Evolutionary conservation across 2,888 invertebrate genomes (phyloP).

Genomic region (Tetanocera ferruginea): DNA sequence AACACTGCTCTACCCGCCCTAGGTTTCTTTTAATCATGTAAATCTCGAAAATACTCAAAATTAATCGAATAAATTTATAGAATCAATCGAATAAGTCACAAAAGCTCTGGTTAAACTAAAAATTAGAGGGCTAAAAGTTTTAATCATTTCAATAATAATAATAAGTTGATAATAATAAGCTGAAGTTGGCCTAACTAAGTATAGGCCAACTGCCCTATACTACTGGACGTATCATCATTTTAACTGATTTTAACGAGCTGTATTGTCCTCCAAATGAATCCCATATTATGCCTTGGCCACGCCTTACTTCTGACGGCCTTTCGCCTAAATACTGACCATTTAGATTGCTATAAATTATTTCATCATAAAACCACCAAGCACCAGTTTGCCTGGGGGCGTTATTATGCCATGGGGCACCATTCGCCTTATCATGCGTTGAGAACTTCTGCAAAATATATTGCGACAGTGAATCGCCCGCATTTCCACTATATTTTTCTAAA

Average conservation of each 20-base stretch:
- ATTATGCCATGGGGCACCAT: conserved; percentile 55
- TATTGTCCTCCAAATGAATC: not conserved
- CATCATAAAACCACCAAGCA: conserved; percentile 54
- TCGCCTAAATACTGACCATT: conserved; percentile 13
- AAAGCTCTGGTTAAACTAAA: no score
- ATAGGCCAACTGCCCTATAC: no score
- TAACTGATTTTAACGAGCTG: not conserved
- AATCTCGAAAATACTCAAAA: no score
- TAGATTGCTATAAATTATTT: not conserved
- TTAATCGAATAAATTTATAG: no score
- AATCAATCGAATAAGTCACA: no score
- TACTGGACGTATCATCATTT: conserved; percentile 13
- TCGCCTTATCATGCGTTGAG: conserved; percentile 56
- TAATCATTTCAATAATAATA: no score
- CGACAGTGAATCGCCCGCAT: conserved; percentile 53
- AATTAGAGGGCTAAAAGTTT: no score
- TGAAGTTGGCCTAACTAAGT: no score
- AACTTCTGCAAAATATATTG: conserved; percentile 56
- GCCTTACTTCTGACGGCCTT: not conserved
- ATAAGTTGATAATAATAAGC: no score
- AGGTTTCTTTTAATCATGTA: no score
- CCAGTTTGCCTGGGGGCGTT: conserved; percentile 53
- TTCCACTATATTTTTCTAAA: conserved; percentile 50
- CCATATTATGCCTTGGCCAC: conserved; percentile 17
- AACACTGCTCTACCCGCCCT: no score